These are phyloP conservation scores for Aleiodes leptofemur DNA, from an alignment of 2,888 invertebrate species.

Conservation along the genomic window DNA sequence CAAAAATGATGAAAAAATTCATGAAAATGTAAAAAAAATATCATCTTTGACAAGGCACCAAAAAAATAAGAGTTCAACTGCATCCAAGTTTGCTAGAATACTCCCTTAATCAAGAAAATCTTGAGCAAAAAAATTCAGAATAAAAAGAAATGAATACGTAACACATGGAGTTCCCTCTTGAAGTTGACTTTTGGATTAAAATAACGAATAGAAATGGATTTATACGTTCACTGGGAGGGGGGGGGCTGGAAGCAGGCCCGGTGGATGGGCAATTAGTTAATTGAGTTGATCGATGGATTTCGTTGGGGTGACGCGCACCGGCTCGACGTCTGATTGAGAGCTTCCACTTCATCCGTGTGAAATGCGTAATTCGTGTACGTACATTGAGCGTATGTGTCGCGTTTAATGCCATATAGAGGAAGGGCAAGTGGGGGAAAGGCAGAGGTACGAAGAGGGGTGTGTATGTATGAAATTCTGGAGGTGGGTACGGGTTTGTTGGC, in stretches of 20 bases:
- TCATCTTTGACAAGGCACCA: too few species aligned
- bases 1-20: too few species aligned
- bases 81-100: too few species aligned
- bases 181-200: constrained; percentile 31
- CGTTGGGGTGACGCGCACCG: constrained; percentile 67
- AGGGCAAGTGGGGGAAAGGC: neutral
- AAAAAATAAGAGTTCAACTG: too few species aligned
- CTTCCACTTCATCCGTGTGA: constrained; percentile 60
- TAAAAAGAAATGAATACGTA: constrained; percentile 2
- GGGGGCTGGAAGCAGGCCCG: constrained; percentile 27
- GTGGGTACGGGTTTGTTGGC: constrained; percentile 31
- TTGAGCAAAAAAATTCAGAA: neutral
- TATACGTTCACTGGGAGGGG: constrained; percentile 10
- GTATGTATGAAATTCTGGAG: constrained; percentile 27
- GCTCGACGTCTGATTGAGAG: constrained; percentile 73
- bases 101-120: neutral
- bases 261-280: constrained; percentile 71
- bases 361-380: constrained; percentile 51
- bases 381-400: constrained; percentile 39
- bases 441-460: neutral
- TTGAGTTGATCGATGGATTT: constrained; percentile 75
- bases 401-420: constrained; percentile 19
- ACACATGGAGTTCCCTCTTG: neutral
- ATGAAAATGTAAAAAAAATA: too few species aligned
- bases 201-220: constrained; percentile 30